A percentile compares a stretch with the other conserved stretches of the same genome.
phyloP scores from a whole-genome alignment of 2,113 vertebrate genomes.

The Scatophagus argus region DNA sequence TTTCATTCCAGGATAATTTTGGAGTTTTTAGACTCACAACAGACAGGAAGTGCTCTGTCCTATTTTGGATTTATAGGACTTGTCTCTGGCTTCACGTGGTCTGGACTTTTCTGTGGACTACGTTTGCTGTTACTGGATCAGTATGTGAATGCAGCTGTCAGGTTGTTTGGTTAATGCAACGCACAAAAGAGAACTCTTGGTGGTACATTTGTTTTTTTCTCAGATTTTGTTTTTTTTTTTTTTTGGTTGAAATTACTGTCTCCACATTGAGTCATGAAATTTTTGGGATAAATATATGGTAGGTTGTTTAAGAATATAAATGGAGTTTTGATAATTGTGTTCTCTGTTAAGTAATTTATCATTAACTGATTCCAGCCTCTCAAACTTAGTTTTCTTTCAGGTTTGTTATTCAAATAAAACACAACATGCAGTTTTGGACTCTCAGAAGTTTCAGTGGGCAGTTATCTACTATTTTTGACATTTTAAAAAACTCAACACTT shows the following conservation, averaged over 20 bases:
- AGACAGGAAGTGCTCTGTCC: constrained; percentile 49
- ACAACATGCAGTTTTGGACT: background rate
- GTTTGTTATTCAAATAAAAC: background rate
- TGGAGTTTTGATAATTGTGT: background rate
- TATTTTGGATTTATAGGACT: constrained; percentile 51
- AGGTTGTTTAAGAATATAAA: background rate
- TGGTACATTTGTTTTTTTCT: background rate
- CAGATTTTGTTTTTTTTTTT: background rate
- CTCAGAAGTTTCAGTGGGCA: background rate
- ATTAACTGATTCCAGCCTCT: background rate
- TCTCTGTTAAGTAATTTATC: background rate
- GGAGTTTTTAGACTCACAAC: constrained; percentile 27
- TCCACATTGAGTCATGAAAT: background rate
- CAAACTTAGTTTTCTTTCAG: background rate
- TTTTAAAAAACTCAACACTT: background rate
- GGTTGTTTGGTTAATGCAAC: background rate
- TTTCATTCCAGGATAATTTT: constrained; percentile 51
- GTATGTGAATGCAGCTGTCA: background rate
- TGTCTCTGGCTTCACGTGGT: constrained; percentile 4
- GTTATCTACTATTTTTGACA: background rate
- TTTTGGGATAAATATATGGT: background rate
- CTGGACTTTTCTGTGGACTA: background rate
- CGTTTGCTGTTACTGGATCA: background rate
- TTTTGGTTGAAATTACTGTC: background rate
- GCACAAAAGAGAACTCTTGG: background rate